phyloP scores from a whole-genome alignment of 2,888 invertebrate species.

The Lysandra coridon region DNA sequence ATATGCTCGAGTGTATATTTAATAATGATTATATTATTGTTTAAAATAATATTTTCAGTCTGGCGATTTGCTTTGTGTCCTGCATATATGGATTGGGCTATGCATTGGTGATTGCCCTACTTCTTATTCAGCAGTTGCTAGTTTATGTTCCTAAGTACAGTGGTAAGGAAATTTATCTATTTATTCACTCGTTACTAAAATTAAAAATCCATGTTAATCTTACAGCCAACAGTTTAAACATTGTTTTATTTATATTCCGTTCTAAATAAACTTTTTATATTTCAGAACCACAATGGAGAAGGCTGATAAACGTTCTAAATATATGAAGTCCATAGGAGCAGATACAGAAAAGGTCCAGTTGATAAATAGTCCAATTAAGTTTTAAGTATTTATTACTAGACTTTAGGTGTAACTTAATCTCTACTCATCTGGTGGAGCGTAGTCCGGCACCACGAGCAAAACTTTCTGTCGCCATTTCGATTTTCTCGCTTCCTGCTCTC shows the following conservation, averaged over 20 bases:
- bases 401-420: conserved; percentile 14
- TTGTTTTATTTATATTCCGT: neutral
- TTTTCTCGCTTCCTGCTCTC: conserved; percentile 84
- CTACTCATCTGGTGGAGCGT: conserved; percentile 78
- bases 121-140: conserved; percentile 68
- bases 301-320: conserved; percentile 52
- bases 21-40: neutral
- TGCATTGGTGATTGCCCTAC: conserved; percentile 65
- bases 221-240: neutral
- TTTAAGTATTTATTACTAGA: conserved; percentile 26
- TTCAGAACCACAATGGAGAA: conserved; percentile 66
- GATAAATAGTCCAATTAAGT: neutral
- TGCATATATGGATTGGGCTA: conserved; percentile 74
- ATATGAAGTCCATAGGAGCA: conserved; percentile 36
- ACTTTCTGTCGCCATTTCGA: conserved; percentile 86
- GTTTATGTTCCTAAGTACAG: conserved; percentile 71
- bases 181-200: neutral
- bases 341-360: neutral
- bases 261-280: conserved; percentile 38
- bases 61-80: conserved; percentile 79
- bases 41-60: conserved; percentile 52
- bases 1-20: neutral
- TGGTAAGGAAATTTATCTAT: conserved; percentile 52
- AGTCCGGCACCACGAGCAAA: conserved; percentile 86
- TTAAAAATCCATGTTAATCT: neutral